Evolutionary conservation across 2,797 vertebrate genomes (phyloP), one percentile per base, ranked within the genome.

Genomic region (Neomorphus geoffroyi): DNA sequence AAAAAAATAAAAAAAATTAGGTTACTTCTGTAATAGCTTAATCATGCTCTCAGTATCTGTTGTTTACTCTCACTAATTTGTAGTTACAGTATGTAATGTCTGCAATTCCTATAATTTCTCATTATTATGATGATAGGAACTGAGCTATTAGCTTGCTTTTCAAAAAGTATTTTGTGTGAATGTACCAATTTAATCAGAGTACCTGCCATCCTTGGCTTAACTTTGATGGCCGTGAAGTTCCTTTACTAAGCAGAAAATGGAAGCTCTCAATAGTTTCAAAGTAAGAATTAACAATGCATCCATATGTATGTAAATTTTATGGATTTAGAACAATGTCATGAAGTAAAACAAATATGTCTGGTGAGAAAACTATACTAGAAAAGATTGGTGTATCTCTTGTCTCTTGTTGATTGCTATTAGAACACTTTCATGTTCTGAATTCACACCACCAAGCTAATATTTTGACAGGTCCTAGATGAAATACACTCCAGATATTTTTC

Each of bases 381-480:
- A 92, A 95, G 80, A 90, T 73, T 62, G 89, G 89, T 96, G 58
- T 80, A 70, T 95, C 90, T 92, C 93, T 91, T 95, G 83, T 94
- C 91, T 94, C 89, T 84, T 86, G 93, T 79, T 96, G 95, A 96
- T 96, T 96, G 95, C 69, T 96, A 96, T 96, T 93, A 86, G 93
- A 88, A 92, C 28, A 69, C 86, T 95, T 96, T 97, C 77, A 96
- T 96, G 91, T 92, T 92, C 78, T 88, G 91, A 95, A 86, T 91
- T 96, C 93, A 70, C 77, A 96, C 96, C 91, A 92, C 80, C 30
- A 4, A 91, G 84, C 91, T 62, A 92, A 97, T 97, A 96, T 96
- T 97, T 92, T 95, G 96, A 94, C 94, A 96, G 94, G 77, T 57
- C 77, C 62, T 96, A 70, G 83, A 93, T 97, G 94, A 97, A 94